Evolutionary conservation across 64 coral and sea anemone genomes (phyloP).

Genomic region (Stichodactyla mertensii): DNA sequence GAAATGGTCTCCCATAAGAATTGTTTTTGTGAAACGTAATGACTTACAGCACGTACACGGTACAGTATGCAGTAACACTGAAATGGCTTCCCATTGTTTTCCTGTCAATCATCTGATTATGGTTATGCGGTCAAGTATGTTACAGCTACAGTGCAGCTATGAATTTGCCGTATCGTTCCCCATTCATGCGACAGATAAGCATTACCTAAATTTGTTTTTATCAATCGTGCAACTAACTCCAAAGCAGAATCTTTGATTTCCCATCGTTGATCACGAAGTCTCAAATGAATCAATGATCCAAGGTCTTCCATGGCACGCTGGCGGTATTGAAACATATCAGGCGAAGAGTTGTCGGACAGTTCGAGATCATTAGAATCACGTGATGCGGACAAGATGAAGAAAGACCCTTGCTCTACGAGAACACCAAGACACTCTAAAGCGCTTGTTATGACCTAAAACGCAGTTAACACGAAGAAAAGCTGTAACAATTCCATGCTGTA

Average conservation of each 20-base stretch:
- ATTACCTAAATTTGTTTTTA: constrained; percentile 34
- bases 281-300: constrained; percentile 47
- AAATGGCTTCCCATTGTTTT: too few relatives aligned
- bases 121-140: too few relatives aligned
- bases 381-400: background rate
- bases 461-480: background rate
- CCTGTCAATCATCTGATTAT: too few relatives aligned
- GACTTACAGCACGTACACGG: too few relatives aligned
- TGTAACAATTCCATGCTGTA: background rate
- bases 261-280: constrained; percentile 68
- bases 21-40: too few relatives aligned
- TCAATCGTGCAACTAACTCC: constrained; percentile 62
- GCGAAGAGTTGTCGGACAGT: background rate
- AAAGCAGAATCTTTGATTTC: constrained; percentile 72
- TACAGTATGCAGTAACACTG: too few relatives aligned
- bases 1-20: too few relatives aligned
- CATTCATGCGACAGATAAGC: too few relatives aligned
- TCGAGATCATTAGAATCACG: background rate
- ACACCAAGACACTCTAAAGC: background rate
- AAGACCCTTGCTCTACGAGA: background rate
- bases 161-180: too few relatives aligned
- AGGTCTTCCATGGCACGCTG: background rate
- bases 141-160: too few relatives aligned
- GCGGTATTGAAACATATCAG: background rate
- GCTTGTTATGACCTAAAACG: background rate